Conservation (phyloP, 2,888 invertebrate species). For the Aspidapion aeneum region DNA sequence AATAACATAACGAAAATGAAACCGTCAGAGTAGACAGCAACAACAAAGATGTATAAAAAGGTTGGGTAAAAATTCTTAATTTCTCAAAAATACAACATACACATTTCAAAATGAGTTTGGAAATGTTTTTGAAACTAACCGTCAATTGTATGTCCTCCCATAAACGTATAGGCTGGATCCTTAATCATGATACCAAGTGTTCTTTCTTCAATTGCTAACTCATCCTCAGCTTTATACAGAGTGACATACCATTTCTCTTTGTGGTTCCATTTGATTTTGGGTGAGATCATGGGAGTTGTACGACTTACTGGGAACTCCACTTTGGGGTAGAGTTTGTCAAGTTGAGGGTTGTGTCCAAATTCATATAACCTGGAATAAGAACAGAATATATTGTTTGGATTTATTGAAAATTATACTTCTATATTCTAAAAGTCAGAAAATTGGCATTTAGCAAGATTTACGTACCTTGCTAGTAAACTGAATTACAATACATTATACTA, state of each 20-base stretch:
- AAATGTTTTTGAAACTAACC: conserved; percentile 39
- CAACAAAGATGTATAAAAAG: too few relatives aligned
- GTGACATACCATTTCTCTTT: conserved; percentile 69
- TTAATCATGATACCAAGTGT: conserved; percentile 3
- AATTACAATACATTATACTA: too few relatives aligned
- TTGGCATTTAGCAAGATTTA: too few relatives aligned
- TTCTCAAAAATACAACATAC: too few relatives aligned
- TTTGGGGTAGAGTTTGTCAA: conserved; percentile 73
- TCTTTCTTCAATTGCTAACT: conserved; percentile 13
- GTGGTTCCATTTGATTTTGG: conserved; percentile 86
- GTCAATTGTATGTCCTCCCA: conserved; percentile 80
- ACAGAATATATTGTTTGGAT: too few relatives aligned
- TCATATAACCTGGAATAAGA: conserved; percentile 79
- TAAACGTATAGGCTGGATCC: conserved; percentile 62
- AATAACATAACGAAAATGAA: too few relatives aligned
- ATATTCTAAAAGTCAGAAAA: too few relatives aligned
- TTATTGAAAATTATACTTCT: too few relatives aligned
- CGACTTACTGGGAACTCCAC: conserved; percentile 80
- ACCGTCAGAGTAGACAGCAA: too few relatives aligned
- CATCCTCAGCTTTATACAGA: conserved; percentile 55
- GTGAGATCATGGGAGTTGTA: conserved; percentile 50
- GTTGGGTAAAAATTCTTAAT: too few relatives aligned
- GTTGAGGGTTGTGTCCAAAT: conserved; percentile 69
- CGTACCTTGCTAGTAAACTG: too few relatives aligned
- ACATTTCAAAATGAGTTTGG: too few relatives aligned